A percentile compares a stretch with the other conserved stretches of the same genome.
These are phyloP conservation scores for Drosophila guanche DNA, from an alignment of 1,140 invertebrate species.

Conservation along the genomic window DNA sequence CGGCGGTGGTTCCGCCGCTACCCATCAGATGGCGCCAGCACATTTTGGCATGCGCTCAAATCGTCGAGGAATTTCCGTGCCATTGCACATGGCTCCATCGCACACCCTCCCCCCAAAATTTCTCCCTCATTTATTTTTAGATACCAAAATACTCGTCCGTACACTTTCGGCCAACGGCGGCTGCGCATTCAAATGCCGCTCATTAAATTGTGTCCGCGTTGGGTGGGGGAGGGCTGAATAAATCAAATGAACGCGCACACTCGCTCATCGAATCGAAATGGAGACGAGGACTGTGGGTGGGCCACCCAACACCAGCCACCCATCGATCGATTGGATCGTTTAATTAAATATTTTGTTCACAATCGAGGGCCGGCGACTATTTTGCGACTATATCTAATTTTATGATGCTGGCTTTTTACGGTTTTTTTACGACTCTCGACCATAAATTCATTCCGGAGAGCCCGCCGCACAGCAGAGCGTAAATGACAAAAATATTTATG, in stretches of 20 bases:
- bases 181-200: conserved; percentile 70
- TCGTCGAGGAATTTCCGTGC: background rate
- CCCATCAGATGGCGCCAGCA: conserved; percentile 22
- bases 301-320: conserved; percentile 59
- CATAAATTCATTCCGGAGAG: conserved; percentile 60
- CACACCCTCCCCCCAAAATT: background rate
- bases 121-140: conserved; percentile 50
- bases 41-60: background rate
- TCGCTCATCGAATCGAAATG: background rate
- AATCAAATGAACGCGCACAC: conserved; percentile 60
- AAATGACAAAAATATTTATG: conserved; percentile 81
- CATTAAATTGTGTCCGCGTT: conserved; percentile 61
- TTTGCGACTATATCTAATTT: conserved; percentile 68
- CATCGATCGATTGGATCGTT: conserved; percentile 53
- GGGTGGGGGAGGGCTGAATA: conserved; percentile 48
- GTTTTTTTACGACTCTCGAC: conserved; percentile 67
- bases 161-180: conserved; percentile 17
- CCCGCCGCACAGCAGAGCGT: conserved; percentile 24
- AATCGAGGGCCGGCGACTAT: conserved; percentile 61
- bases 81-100: background rate
- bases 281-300: conserved; percentile 25
- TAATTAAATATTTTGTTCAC: conserved; percentile 76
- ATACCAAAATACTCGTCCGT: conserved; percentile 40
- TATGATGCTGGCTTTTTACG: conserved; percentile 68
- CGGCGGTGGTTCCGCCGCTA: background rate